phyloP scores from a whole-genome alignment of 2,888 invertebrate species.

The Ormyrus thymus region DNA sequence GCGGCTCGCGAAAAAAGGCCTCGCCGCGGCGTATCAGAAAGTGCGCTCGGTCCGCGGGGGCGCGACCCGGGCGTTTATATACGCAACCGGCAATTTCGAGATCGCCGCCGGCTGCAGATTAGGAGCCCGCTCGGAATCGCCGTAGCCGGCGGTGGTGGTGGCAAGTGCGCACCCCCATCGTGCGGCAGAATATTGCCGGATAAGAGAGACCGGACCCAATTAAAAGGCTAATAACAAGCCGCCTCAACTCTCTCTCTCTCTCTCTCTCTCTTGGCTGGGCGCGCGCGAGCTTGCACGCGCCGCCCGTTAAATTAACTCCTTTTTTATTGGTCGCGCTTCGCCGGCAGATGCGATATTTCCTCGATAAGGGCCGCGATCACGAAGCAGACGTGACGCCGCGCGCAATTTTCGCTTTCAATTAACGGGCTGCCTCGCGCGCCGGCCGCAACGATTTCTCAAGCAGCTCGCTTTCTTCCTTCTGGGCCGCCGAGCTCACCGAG shows the following conservation, averaged over 20 bases:
- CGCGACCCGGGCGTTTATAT: slow-evolving; percentile 2
- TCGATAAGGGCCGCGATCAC: slow-evolving; percentile 37
- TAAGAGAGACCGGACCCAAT: slow-evolving; percentile 70
- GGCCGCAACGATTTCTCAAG: slow-evolving; percentile 37
- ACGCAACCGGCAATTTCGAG: slow-evolving; percentile 68
- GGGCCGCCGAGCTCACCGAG: slow-evolving; percentile 24
- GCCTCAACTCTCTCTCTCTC: slow-evolving; percentile 53
- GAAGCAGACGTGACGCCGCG: slow-evolving; percentile 17
- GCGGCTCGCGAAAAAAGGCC: slow-evolving; percentile 6
- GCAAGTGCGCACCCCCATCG: slow-evolving; percentile 63
- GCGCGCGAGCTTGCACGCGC: slow-evolving; percentile 55
- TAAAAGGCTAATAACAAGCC: slow-evolving; percentile 72
- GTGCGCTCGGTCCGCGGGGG: background rate
- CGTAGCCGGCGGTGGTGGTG: slow-evolving; percentile 55
- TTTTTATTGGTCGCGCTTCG: slow-evolving; percentile 36
- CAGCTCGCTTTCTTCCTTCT: slow-evolving; percentile 17
- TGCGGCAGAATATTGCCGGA: slow-evolving; percentile 67
- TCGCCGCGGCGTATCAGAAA: slow-evolving; percentile 23
- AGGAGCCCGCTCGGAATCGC: slow-evolving; percentile 61
- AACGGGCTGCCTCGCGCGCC: slow-evolving; percentile 14
- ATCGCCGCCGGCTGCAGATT: slow-evolving; percentile 71
- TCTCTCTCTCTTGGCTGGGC: slow-evolving; percentile 10
- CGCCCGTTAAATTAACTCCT: slow-evolving; percentile 56
- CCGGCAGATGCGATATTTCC: slow-evolving; percentile 37
- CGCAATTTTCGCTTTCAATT: slow-evolving; percentile 56